These are phyloP conservation scores for Triplophysa yarkandensis DNA, from an alignment of 2,797 vertebrate species.

Conservation along the genomic window DNA sequence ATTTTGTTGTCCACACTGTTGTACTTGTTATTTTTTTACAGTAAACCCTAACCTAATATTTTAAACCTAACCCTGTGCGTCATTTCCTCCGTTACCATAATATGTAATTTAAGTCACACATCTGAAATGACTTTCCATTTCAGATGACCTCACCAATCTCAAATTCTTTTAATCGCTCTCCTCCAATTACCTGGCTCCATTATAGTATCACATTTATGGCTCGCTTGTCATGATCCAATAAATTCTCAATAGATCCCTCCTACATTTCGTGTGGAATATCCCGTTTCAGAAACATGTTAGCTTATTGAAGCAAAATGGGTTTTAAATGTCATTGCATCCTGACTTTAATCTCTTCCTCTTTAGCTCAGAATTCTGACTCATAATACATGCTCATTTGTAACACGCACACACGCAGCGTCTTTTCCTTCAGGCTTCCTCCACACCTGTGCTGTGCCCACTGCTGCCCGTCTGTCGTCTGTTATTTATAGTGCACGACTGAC, in stretches of 20 bases:
- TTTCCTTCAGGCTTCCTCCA: constrained; percentile 24
- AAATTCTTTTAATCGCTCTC: background rate
- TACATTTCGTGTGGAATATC: background rate
- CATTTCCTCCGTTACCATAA: background rate
- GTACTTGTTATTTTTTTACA: background rate
- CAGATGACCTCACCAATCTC: constrained; percentile 6
- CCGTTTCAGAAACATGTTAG: background rate
- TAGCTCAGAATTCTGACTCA: constrained; percentile 18
- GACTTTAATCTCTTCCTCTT: constrained; percentile 7
- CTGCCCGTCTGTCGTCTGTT: constrained; percentile 40
- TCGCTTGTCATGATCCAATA: constrained; percentile 1
- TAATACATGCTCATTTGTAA: constrained; percentile 30
- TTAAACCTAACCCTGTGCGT: too few species aligned
- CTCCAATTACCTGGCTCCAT: constrained; percentile 1
- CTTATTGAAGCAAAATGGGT: background rate
- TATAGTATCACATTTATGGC: background rate
- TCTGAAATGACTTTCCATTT: background rate
- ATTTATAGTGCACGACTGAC: constrained; percentile 46
- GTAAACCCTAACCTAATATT: too few species aligned
- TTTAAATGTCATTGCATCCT: background rate
- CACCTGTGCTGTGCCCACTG: constrained; percentile 43
- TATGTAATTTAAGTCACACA: background rate
- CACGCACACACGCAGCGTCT: constrained; percentile 2
- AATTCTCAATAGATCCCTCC: background rate
- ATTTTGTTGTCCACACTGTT: background rate